Conservation (phyloP, 2,797 vertebrate species). For the Emydoidea blandingii region DNA sequence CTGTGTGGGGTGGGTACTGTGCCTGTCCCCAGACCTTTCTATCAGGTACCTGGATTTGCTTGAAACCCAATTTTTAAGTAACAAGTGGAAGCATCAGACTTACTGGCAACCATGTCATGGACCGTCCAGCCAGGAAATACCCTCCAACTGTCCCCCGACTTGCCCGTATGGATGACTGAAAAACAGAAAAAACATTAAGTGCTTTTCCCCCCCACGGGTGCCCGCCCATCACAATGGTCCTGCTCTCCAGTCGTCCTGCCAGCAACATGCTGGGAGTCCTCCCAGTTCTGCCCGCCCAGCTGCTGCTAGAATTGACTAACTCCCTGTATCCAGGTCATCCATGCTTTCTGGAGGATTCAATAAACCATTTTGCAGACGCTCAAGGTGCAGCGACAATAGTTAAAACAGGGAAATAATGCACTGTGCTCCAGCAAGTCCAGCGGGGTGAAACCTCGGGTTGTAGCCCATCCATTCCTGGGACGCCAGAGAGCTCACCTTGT, state of each 20-base stretch:
- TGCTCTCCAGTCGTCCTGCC: not conserved
- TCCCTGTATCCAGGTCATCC: not conserved
- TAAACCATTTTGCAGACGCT: not conserved
- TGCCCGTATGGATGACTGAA: conserved; percentile 88
- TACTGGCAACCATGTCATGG: conserved; percentile 97
- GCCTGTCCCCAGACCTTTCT: not conserved
- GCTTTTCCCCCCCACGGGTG: not conserved
- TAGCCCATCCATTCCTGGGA: not conserved
- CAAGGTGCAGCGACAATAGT: not conserved
- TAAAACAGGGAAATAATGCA: not conserved
- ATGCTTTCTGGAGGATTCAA: not conserved
- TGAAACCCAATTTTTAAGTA: not conserved
- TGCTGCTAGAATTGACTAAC: not conserved
- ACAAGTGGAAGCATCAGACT: conserved; percentile 76
- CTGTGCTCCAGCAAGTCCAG: not conserved
- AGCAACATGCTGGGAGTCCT: not conserved
- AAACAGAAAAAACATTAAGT: not conserved
- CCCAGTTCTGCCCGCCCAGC: not conserved
- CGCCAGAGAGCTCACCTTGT: not conserved
- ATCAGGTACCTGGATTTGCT: not conserved
- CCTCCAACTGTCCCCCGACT: conserved; percentile 90
- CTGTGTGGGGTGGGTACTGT: accelerated
- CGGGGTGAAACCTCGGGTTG: not conserved
- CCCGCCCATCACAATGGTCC: accelerated
- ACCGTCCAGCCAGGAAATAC: conserved; percentile 93